Percentiles rank a stretch among this genome's conserved stretches.
phyloP scores from a whole-genome alignment of 2,888 invertebrate genomes.

The Amaurobius ferox region DNA sequence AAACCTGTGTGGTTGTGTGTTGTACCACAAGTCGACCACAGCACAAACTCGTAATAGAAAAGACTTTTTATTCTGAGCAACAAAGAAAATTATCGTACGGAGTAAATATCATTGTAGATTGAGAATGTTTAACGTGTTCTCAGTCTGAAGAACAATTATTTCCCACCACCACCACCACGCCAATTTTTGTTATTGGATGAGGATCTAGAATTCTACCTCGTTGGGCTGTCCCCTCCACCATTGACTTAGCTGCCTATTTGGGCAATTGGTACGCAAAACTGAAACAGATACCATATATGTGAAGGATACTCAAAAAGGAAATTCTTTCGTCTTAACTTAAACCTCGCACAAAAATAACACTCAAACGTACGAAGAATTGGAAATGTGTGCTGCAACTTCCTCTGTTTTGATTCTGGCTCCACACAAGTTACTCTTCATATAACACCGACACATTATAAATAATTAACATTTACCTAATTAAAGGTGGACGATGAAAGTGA shows the following conservation, averaged over 20 bases:
- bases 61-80: too few species aligned
- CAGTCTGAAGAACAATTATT: neutral
- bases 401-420: neutral
- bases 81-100: too few species aligned
- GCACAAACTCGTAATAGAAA: too few species aligned
- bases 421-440: neutral
- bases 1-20: too few species aligned
- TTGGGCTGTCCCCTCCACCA: neutral
- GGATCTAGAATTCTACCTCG: neutral
- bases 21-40: too few species aligned
- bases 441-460: neutral
- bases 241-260: conserved; percentile 65
- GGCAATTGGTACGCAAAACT: conserved; percentile 22
- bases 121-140: too few species aligned
- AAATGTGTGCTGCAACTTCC: neutral
- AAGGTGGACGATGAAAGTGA: neutral
- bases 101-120: too few species aligned
- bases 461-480: neutral
- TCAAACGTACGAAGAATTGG: neutral
- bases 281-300: neutral
- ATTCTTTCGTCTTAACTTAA: neutral
- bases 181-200: neutral
- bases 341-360: neutral
- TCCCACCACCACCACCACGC: neutral
- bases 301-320: neutral